These are phyloP conservation scores for Lasiurus borealis DNA, from an alignment of 2,113 vertebrate genomes.

Conservation along the genomic window DNA sequence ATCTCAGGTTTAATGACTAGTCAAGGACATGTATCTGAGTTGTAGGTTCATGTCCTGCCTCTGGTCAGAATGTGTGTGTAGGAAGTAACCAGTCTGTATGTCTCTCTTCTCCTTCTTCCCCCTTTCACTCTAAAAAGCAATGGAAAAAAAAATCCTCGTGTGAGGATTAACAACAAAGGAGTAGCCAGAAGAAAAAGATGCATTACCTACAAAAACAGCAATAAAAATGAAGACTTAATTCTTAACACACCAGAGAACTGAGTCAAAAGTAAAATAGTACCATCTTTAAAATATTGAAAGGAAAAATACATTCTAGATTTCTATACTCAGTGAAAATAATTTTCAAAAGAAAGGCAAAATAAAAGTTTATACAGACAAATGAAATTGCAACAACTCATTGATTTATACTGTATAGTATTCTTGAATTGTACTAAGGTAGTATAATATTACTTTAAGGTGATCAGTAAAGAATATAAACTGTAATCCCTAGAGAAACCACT, in stretches of 20 bases:
- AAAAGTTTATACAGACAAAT: background rate
- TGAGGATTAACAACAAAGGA: background rate
- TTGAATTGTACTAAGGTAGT: background rate
- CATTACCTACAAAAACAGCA: background rate
- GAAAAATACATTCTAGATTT: background rate
- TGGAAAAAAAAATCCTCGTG: too few species aligned
- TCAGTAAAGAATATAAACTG: background rate
- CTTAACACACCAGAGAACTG: background rate
- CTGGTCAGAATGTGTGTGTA: too few species aligned
- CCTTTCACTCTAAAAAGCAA: too few species aligned
- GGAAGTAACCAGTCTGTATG: too few species aligned
- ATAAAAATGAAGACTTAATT: background rate
- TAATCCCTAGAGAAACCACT: background rate
- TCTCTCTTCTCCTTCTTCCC: too few species aligned
- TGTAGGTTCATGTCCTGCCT: too few species aligned
- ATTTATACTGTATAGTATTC: background rate
- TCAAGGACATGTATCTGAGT: too few species aligned
- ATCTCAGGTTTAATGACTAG: too few species aligned
- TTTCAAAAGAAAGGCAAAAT: background rate
- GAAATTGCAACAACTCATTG: background rate
- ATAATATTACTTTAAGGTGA: background rate
- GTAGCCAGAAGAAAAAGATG: background rate
- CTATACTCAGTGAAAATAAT: background rate
- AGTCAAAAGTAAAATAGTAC: background rate
- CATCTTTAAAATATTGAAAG: slow-evolving; percentile 7